Evolutionary conservation across 2,113 vertebrate genomes (phyloP).

Genomic region (Gopherus flavomarginatus): DNA sequence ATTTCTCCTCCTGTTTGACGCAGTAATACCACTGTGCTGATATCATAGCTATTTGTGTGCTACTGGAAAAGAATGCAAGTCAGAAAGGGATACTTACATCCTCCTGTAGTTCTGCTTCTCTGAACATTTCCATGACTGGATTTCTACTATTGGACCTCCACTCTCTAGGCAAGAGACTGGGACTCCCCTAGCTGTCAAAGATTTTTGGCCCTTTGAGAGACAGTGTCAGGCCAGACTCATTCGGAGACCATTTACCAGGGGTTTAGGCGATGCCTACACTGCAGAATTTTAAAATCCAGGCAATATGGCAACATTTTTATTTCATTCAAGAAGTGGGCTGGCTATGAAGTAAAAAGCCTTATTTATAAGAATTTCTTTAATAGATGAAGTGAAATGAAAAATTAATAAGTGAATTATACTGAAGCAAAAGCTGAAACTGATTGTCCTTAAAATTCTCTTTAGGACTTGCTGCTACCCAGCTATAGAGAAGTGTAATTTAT

Average conservation of each 20-base stretch:
- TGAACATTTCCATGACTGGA: neutral
- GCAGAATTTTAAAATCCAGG: neutral
- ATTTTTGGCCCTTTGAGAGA: neutral
- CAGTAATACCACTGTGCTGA: too few relatives aligned
- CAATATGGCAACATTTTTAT: neutral
- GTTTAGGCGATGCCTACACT: neutral
- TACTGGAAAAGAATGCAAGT: neutral
- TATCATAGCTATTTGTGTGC: too few relatives aligned
- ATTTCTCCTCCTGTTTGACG: too few relatives aligned
- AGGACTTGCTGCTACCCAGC: too few relatives aligned
- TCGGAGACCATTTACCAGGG: neutral
- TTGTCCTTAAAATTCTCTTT: too few relatives aligned
- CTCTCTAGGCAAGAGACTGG: neutral
- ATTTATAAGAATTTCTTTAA: too few relatives aligned
- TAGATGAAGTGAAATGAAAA: too few relatives aligned
- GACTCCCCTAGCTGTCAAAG: neutral
- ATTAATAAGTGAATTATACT: too few relatives aligned
- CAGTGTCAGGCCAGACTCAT: neutral
- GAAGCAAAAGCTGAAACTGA: too few relatives aligned
- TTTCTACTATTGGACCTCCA: neutral
- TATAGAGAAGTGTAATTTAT: too few relatives aligned
- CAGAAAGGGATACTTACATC: neutral
- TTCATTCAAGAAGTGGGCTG: too few relatives aligned
- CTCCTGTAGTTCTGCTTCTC: neutral
- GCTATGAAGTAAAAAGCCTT: too few relatives aligned